Base-by-base conservation (phyloP, 2,113 vertebrate genomes). In the Chrysemys picta region DNA sequence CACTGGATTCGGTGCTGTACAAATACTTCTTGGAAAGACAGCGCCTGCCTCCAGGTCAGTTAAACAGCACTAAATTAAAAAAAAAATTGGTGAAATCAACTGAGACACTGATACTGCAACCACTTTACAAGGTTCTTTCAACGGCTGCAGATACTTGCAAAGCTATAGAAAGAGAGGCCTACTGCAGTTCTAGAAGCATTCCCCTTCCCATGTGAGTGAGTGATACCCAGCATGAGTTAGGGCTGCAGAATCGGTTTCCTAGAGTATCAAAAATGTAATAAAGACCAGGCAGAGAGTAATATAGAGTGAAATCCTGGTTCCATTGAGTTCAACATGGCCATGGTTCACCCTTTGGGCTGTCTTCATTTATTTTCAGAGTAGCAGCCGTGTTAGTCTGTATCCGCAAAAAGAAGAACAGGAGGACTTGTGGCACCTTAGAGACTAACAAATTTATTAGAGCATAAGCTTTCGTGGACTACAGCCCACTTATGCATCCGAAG, bases 51-150 rank as follows among this genome's bases (percentile, higher is more conserved):
- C 93, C 72, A 85, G 95, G 96, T 92, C 96, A 97, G 96, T 97
- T 97, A 96, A 95, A 92, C 94, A 93, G 10, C 42, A 76, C 10
- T 10, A 45, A 27, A 27, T 91, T 4, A 45, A 75, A 95, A 89
- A 96, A 96, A 22, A 97, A 96, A 95, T 96, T 96, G 94, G 93
- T 93, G 94, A 97, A 97, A 96, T 96, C 94, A 94, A 75, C 89
- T 80, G 87, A 93, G 95, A 96, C 97, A 97, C 96, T 88, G 84
- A 91, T 38, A 72, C n/a, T 22, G 35, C 19, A 96, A 95, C 83
- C 1, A 54, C 90, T 94, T 86, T 29, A 80, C 82, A 31, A 7
- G 75, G 94, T 90, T 91, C 93, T 59, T 84, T 59, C 27, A 91
- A 38, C 19, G 22, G 35, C n/a, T 72, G 19, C 17, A 38, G 19